These are phyloP conservation scores for Eupleurogrammus muticus DNA, from an alignment of 2,797 vertebrate genomes.

Conservation along the genomic window DNA sequence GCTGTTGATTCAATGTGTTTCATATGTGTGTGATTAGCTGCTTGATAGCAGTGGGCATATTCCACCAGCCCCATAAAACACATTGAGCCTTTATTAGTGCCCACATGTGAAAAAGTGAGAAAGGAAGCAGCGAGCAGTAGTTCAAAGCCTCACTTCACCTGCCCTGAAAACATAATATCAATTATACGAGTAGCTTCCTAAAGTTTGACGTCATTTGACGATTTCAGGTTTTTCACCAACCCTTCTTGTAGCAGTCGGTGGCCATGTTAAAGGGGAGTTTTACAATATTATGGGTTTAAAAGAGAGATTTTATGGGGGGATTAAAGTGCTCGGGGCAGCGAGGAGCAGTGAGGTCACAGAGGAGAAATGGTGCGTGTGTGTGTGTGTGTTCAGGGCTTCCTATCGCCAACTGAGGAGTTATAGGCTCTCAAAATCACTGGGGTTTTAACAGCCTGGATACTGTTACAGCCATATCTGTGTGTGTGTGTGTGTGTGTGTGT, in stretches of 20 bases:
- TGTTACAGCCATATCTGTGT: constrained; percentile 1
- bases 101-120: constrained; percentile 18
- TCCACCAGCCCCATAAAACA: constrained; percentile 5
- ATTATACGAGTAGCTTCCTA: constrained; percentile 3
- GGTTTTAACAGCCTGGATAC: constrained; percentile 16
- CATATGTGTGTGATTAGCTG: constrained; percentile 16
- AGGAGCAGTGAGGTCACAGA: constrained; percentile 35
- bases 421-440: not conserved
- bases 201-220: constrained; percentile 1
- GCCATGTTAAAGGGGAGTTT: constrained; percentile 23
- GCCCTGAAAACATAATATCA: constrained; percentile 5
- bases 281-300: constrained; percentile 31
- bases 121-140: constrained; percentile 6
- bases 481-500: not conserved
- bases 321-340: constrained; percentile 17
- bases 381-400: constrained; percentile 8
- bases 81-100: constrained; percentile 13
- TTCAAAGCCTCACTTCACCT: constrained; percentile 29
- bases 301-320: constrained; percentile 37
- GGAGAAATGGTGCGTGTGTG: constrained; percentile 20
- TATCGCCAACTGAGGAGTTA: constrained; percentile 1
- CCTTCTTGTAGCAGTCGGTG: constrained; percentile 24
- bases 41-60: constrained; percentile 8
- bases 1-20: not conserved
- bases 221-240: constrained; percentile 7